Conservation (phyloP, 2,797 vertebrate genomes). For the Melanotaenia parkinsoni region DNA sequence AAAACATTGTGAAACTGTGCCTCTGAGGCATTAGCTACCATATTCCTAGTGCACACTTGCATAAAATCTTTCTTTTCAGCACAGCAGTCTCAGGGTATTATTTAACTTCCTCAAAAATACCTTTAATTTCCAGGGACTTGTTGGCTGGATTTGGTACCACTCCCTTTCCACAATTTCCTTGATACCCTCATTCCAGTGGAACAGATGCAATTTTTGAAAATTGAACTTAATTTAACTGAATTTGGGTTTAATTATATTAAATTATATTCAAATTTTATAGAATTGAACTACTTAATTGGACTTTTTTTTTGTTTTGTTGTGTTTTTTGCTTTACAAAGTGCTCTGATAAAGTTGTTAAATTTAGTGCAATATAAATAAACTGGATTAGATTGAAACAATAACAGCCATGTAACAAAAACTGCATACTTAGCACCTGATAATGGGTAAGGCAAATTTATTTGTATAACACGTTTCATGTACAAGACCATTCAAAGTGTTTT, state of each 20-base stretch:
- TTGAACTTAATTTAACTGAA: slow-evolving; percentile 4
- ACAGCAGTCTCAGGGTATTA: slow-evolving; percentile 56
- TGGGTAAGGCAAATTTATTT: not conserved
- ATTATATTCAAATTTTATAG: not conserved
- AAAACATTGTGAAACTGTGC: slow-evolving; percentile 1
- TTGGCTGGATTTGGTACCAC: slow-evolving; percentile 51
- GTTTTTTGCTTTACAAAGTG: not conserved
- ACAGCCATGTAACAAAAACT: not conserved
- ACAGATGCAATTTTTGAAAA: slow-evolving; percentile 52
- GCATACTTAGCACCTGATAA: not conserved
- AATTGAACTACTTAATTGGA: not conserved
- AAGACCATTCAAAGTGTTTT: too few relatives aligned
- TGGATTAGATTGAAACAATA: not conserved
- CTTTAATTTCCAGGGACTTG: slow-evolving; percentile 60
- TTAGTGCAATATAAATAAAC: not conserved
- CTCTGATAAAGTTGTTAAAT: not conserved
- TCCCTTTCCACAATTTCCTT: slow-evolving; percentile 71
- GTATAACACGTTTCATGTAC: too few relatives aligned
- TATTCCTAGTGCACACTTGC: slow-evolving; percentile 20
- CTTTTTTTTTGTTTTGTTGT: not conserved
- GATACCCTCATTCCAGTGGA: slow-evolving; percentile 53
- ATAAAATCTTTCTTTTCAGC: slow-evolving; percentile 51
- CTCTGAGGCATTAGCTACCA: not conserved
- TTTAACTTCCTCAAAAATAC: slow-evolving; percentile 63
- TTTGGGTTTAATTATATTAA: not conserved